phyloP scores from a whole-genome alignment of 1,140 invertebrate genomes.

The Lordiphosa clarofinis region DNA sequence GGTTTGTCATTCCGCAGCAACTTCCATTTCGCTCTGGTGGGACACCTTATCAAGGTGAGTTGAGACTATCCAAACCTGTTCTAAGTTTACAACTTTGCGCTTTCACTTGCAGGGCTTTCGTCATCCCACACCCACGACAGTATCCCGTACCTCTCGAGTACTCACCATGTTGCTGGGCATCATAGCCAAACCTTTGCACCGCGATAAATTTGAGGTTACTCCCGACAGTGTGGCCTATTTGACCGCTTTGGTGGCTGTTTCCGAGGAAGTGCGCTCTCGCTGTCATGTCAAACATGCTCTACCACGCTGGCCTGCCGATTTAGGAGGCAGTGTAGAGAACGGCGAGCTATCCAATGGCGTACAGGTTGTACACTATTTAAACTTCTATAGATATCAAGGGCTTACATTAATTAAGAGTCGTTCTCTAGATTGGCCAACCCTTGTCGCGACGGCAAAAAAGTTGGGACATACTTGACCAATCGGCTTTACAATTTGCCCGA shows the following conservation, averaged over 20 bases:
- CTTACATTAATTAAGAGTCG: not conserved
- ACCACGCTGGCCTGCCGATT: conserved; percentile 85
- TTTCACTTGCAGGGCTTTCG: conserved; percentile 86
- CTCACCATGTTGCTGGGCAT: conserved; percentile 93
- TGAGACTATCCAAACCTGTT: no score
- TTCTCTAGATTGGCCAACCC: conserved; percentile 52
- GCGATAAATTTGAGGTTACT: conserved; percentile 97
- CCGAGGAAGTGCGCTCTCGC: conserved; percentile 96
- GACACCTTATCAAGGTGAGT: conserved; percentile 92
- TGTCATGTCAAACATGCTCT: conserved; percentile 95
- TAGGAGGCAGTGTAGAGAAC: conserved; percentile 58
- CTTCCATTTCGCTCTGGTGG: conserved; percentile 98
- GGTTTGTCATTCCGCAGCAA: conserved; percentile 93
- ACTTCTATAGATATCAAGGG: not conserved
- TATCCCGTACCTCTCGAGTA: conserved; percentile 94
- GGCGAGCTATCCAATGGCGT: conserved; percentile 51
- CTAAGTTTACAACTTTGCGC: no score
- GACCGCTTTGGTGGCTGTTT: conserved; percentile 96
- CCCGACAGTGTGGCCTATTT: conserved; percentile 95
- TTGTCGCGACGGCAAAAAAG: conserved; percentile 90
- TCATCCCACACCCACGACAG: conserved; percentile 94
- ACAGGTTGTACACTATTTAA: conserved; percentile 37
- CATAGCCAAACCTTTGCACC: conserved; percentile 90
- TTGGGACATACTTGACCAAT: conserved; percentile 93
- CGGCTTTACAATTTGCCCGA: conserved; percentile 85